A percentile compares a stretch with the other conserved stretches of the same genome.
phyloP scores from a whole-genome alignment of 2,888 invertebrate species.

The Notodonta dromedarius region DNA sequence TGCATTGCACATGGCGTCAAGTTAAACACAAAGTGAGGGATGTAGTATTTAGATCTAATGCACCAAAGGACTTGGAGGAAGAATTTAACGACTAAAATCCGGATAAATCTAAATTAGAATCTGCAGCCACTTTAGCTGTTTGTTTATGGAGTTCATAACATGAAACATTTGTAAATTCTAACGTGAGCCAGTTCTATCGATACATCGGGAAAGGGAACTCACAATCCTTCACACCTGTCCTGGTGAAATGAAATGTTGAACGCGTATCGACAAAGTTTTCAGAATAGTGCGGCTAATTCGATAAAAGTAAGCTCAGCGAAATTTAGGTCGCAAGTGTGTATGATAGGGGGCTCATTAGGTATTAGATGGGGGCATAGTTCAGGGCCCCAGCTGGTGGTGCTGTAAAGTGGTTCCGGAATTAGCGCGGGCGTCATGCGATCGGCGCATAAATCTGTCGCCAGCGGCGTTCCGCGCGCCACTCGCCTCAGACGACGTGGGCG shows the following conservation, averaged over 20 bases:
- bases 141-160: slow-evolving; percentile 31
- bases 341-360: slow-evolving; percentile 32
- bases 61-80: not conserved
- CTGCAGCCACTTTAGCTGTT: slow-evolving; percentile 12
- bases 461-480: slow-evolving; percentile 41
- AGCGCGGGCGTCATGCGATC: slow-evolving; percentile 66
- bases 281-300: slow-evolving; percentile 27
- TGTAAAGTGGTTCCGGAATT: slow-evolving; percentile 64
- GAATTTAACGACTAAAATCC: not conserved
- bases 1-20: not conserved
- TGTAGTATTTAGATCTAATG: not conserved
- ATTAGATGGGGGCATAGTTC: slow-evolving; percentile 33
- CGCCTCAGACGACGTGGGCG: slow-evolving; percentile 44
- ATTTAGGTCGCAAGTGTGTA: slow-evolving; percentile 22
- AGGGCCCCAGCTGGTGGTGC: slow-evolving; percentile 43
- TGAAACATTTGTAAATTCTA: slow-evolving; percentile 32
- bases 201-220: slow-evolving; percentile 14
- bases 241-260: slow-evolving; percentile 16
- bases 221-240: slow-evolving; percentile 13
- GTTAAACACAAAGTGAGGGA: not conserved
- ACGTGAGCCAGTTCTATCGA: slow-evolving; percentile 20
- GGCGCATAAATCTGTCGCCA: slow-evolving; percentile 70
- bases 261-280: slow-evolving; percentile 19
- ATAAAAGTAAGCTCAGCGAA: slow-evolving; percentile 30
- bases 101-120: slow-evolving; percentile 8